Conservation (phyloP, 2,797 vertebrate genomes). For the Acipenser transmontanus region DNA sequence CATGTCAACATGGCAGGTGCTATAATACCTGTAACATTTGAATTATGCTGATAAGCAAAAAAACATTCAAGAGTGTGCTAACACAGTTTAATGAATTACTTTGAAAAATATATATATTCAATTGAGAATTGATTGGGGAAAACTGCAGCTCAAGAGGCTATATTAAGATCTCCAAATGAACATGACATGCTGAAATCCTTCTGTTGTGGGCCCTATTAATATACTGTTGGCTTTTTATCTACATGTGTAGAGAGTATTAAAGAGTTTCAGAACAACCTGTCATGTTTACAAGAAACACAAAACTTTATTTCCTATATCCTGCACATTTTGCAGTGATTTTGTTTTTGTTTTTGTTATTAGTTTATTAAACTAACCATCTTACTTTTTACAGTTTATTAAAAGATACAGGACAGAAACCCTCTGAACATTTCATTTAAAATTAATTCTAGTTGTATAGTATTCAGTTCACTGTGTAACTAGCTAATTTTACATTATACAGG, state of each 20-base stretch:
- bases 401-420: too few relatives aligned
- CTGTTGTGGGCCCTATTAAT: constrained; percentile 7
- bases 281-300: too few relatives aligned
- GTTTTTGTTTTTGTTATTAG: too few relatives aligned
- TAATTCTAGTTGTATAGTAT: not conserved
- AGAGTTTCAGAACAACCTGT: too few relatives aligned
- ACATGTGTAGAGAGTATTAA: too few relatives aligned
- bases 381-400: too few relatives aligned
- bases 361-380: too few relatives aligned
- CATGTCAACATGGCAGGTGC: not conserved
- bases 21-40: not conserved
- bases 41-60: not conserved
- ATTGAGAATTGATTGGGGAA: not conserved
- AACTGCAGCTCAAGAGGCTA: constrained; percentile 5
- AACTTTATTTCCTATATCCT: too few relatives aligned
- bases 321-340: too few relatives aligned
- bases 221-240: not conserved
- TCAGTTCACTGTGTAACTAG: not conserved
- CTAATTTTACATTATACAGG: too few relatives aligned
- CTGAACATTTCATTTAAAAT: too few relatives aligned
- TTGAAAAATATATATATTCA: not conserved
- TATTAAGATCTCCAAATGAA: not conserved
- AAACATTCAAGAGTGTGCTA: not conserved
- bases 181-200: constrained; percentile 7
- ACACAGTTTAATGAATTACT: not conserved